Conservation (phyloP, 92 coral and sea anemone species). For the Chrysogorgia sp. region DNA sequence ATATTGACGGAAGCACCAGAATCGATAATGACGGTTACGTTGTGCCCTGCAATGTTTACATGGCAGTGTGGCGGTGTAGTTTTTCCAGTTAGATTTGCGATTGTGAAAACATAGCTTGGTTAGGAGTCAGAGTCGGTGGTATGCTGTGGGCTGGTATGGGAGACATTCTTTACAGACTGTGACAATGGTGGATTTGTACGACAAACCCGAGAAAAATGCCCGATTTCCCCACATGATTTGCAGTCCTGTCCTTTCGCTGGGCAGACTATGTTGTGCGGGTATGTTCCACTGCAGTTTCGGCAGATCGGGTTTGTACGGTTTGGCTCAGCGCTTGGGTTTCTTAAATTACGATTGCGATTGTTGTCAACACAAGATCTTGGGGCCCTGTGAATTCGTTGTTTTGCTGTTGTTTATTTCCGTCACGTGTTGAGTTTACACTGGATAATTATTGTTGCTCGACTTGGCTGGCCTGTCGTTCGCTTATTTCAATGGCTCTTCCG, state of each 20-base stretch:
- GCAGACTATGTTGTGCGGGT: constrained; percentile 20
- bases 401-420: constrained; percentile 23
- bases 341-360: not conserved
- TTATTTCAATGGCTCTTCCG: no score
- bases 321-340: not conserved
- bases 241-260: constrained; percentile 36
- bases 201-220: no score
- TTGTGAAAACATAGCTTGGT: not conserved
- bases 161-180: constrained; percentile 6
- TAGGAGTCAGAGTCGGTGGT: constrained; percentile 4
- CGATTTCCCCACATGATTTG: constrained; percentile 24
- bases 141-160: constrained; percentile 5
- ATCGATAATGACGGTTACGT: no score
- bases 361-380: constrained; percentile 24
- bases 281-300: constrained; percentile 43
- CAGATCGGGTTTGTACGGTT: constrained; percentile 2
- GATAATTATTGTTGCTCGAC: no score
- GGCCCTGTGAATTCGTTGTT: constrained; percentile 13
- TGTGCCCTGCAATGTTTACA: constrained; percentile 17
- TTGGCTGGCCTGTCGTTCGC: no score
- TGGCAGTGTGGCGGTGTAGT: constrained; percentile 22
- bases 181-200: constrained; percentile 19
- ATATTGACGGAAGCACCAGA: no score
- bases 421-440: constrained; percentile 5
- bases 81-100: constrained; percentile 17